Percentiles rank a stretch among this genome's conserved stretches.
Evolutionary conservation across 2,113 vertebrate species (phyloP).

Genomic region (Thomomys bottae): DNA sequence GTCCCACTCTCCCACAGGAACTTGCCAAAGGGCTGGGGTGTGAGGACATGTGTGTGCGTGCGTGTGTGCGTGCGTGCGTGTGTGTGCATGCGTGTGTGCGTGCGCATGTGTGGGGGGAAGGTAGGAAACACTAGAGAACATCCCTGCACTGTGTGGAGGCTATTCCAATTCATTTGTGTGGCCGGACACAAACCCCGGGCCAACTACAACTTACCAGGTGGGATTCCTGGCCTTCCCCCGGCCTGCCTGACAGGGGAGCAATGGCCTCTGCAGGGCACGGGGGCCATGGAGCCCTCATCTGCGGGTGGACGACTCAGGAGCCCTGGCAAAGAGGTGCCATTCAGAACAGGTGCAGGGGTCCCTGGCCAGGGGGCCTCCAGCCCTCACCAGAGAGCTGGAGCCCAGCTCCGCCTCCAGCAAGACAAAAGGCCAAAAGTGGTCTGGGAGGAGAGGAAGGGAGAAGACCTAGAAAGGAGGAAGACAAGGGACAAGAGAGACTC

Average conservation of each 20-base stretch:
- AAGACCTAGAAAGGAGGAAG: neutral
- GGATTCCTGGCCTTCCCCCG: neutral
- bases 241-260: neutral
- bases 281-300: neutral
- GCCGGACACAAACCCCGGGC: neutral
- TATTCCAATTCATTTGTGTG: neutral
- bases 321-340: neutral
- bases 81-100: too few species aligned
- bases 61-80: too few species aligned
- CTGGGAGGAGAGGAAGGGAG: accelerated
- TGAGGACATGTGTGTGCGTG: too few species aligned
- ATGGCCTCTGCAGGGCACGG: neutral
- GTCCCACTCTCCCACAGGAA: neutral
- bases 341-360: neutral
- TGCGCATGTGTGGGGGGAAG: too few species aligned
- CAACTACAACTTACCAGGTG: neutral
- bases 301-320: neutral
- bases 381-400: too few species aligned
- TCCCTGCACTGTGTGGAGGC: neutral
- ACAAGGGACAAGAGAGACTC: neutral
- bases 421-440: neutral
- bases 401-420: neutral
- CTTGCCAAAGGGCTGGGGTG: neutral
- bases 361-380: accelerated
- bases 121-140: too few species aligned